Base-by-base conservation (phyloP, 2,888 invertebrate species). In the Exocentrus adspersus region DNA sequence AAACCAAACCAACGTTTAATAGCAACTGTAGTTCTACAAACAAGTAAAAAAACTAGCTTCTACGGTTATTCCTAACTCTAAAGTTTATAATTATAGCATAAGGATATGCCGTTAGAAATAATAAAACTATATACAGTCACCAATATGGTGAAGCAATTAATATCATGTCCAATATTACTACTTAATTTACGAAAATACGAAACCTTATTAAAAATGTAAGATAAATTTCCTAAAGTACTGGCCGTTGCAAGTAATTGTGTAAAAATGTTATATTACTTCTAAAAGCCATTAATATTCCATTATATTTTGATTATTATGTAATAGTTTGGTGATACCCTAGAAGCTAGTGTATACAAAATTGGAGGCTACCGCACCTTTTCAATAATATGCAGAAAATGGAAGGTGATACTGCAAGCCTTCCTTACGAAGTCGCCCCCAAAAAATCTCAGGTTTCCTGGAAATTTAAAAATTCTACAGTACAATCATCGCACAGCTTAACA, bases 331-430 rank as follows among this genome's bases (percentile, higher is more conserved):
- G 7, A 37, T 3, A 37, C 37, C 64, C 69, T 73, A 74, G 71
- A 74, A 73, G 67, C 67, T 72, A 67, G 64, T 61, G 48, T 57
- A 45, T 65, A 72, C 67, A 60, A 71, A 71, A 72, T 70, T 28
- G 62, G 62, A 71, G 62, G 62, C 71, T 76, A 77, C 76, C 76
- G 67, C 77, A 77, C 77, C 77, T 77, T 76, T 63, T 69, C 28
- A 56, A 54, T 19, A 52, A 56, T 51, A n/a, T 24, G 42, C 41
- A 54, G 58, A 62, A 65, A 71, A 68, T 62, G 67, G 60, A 62
- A 65, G 72, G 72, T 72, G 66, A 59, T 58, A 62, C 69, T 69
- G 72, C 69, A 72, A 70, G 70, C 70, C 72, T 74, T 75, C 73
- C 70, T 60, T 65, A 51, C 48, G 20, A 32, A 10, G 14, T 30